Evolutionary conservation across 1,140 invertebrate genomes (phyloP).

Genomic region (Habropoda laboriosa): DNA sequence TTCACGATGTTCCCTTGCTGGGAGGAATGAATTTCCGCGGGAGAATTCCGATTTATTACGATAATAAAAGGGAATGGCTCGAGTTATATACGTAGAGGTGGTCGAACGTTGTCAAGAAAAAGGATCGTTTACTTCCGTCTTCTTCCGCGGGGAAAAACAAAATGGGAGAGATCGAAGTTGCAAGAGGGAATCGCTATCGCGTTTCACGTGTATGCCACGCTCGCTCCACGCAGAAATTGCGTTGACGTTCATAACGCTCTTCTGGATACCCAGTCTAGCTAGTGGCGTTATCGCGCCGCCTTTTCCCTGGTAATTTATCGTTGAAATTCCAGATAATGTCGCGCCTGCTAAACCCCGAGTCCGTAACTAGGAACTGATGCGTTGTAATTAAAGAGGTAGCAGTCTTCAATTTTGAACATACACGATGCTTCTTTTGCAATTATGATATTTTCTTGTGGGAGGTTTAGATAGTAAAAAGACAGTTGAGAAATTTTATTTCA

Average conservation of each 20-base stretch:
- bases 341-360: not conserved
- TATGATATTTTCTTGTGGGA: too few species aligned
- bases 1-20: not conserved
- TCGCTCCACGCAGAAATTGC: constrained; percentile 26
- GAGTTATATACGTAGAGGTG: not conserved
- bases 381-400: not conserved
- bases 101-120: not conserved
- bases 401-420: not conserved
- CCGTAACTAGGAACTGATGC: not conserved
- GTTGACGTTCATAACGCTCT: constrained; percentile 27
- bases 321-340: constrained; percentile 17
- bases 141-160: constrained; percentile 25
- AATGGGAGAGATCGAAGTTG: not conserved
- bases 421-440: not conserved
- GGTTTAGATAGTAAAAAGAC: too few species aligned
- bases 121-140: not conserved
- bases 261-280: not conserved
- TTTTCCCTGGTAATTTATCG: not conserved
- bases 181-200: constrained; percentile 15
- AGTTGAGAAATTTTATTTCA: too few species aligned
- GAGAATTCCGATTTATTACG: not conserved
- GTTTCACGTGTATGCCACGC: not conserved
- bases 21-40: not conserved
- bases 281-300: not conserved
- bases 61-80: not conserved